These are phyloP conservation scores for Aleiodes sp. DNA, from an alignment of 1,140 invertebrate genomes.

Conservation along the genomic window DNA sequence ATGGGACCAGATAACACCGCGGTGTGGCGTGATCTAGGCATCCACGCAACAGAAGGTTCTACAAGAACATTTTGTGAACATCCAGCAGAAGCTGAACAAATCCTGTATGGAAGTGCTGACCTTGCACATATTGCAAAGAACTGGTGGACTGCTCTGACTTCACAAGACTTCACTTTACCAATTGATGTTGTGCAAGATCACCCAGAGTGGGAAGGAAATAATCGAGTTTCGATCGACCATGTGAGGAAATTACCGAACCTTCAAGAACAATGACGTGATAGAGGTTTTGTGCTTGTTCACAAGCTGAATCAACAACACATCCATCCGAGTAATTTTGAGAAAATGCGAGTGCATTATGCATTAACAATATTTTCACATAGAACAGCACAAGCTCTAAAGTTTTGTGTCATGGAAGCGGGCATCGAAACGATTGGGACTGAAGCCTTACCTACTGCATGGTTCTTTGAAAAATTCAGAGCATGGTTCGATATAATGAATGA, in stretches of 20 bases:
- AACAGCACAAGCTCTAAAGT: background rate
- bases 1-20: constrained; percentile 5
- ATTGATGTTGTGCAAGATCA: background rate
- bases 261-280: background rate
- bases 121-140: background rate
- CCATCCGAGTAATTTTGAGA: background rate
- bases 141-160: background rate
- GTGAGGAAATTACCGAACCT: background rate
- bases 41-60: background rate
- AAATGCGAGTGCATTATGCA: constrained; percentile 1
- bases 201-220: background rate
- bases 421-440: background rate
- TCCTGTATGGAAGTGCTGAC: background rate
- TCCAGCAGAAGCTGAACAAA: background rate
- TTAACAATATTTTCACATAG: background rate
- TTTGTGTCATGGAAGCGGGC: background rate
- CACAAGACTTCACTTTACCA: background rate
- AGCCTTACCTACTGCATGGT: constrained; percentile 8
- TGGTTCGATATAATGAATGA: constrained; percentile 12
- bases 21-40: background rate
- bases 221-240: background rate
- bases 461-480: background rate
- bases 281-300: background rate
- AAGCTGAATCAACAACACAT: background rate
- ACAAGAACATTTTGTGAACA: background rate